phyloP scores from a whole-genome alignment of 2,888 invertebrate genomes.

The Dyspetes luteomarginatus region DNA sequence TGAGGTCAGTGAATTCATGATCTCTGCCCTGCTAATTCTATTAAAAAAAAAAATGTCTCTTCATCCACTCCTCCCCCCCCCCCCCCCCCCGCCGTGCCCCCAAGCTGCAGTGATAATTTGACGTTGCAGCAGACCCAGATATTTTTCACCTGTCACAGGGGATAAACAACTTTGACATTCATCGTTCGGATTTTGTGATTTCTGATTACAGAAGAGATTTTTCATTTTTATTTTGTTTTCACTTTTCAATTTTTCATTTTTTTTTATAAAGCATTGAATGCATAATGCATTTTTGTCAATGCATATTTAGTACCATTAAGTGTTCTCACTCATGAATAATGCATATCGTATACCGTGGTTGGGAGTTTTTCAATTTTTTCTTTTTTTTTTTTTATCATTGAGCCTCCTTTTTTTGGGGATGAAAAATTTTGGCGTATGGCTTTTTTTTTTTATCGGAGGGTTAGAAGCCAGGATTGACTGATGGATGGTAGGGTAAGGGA shows the following conservation, averaged over 20 bases:
- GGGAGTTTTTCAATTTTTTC: neutral
- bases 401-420: neutral
- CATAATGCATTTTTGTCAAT: slow-evolving; percentile 45
- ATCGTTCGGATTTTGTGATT: neutral
- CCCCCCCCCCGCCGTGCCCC: too few relatives aligned
- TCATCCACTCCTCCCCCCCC: too few relatives aligned
- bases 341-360: neutral
- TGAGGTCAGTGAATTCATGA: too few relatives aligned
- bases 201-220: neutral
- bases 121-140: too few relatives aligned
- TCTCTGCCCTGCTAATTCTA: too few relatives aligned
- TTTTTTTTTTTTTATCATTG: neutral
- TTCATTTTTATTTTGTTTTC: slow-evolving; percentile 3
- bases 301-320: slow-evolving; percentile 30
- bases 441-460: slow-evolving; percentile 24
- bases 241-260: slow-evolving; percentile 3
- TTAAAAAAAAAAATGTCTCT: too few relatives aligned
- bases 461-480: slow-evolving; percentile 36
- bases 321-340: slow-evolving; percentile 35
- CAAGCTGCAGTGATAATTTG: too few relatives aligned
- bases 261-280: neutral
- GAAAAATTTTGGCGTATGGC: slow-evolving; percentile 4
- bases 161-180: neutral
- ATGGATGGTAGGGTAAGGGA: slow-evolving; percentile 34
- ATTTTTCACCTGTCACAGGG: too few relatives aligned